Conservation (phyloP, 2,113 vertebrate species). For the Rhea americana region DNA sequence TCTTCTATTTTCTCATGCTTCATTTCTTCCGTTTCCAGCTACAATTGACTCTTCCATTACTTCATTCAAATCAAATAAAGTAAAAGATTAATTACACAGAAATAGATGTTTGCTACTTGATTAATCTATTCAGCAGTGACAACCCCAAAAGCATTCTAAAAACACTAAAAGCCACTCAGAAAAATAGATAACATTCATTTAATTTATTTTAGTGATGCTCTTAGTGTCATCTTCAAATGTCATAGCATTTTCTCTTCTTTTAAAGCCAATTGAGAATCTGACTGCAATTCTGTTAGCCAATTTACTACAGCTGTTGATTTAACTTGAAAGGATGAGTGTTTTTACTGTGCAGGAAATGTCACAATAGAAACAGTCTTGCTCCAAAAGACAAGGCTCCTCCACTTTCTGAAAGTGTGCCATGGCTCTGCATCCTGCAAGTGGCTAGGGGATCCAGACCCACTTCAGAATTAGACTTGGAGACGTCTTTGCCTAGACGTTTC, state of each 20-base stretch:
- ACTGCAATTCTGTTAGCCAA: conserved; percentile 7
- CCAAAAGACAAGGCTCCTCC: background rate
- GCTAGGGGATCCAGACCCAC: background rate
- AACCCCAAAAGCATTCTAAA: conserved; percentile 29
- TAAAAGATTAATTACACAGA: background rate
- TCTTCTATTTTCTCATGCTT: background rate
- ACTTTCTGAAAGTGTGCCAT: background rate
- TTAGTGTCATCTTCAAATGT: conserved; percentile 40
- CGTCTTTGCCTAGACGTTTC: background rate
- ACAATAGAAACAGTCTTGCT: background rate
- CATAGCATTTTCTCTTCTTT: conserved; percentile 32
- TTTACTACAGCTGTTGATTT: conserved; percentile 41
- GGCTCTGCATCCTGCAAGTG: background rate
- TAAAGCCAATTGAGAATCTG: conserved; percentile 15
- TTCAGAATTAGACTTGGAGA: background rate
- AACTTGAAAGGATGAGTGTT: conserved; percentile 14
- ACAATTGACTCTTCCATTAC: background rate
- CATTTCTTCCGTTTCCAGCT: conserved; percentile 10
- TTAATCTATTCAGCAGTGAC: background rate
- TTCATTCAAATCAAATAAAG: background rate
- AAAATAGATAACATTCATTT: conserved; percentile 44
- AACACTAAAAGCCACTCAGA: conserved; percentile 41
- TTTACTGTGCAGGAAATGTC: background rate
- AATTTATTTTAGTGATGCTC: conserved; percentile 50
- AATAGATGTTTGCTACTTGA: conserved; percentile 5